phyloP scores from a whole-genome alignment of 1,140 invertebrate species.

The Hycleus phaleratus region DNA sequence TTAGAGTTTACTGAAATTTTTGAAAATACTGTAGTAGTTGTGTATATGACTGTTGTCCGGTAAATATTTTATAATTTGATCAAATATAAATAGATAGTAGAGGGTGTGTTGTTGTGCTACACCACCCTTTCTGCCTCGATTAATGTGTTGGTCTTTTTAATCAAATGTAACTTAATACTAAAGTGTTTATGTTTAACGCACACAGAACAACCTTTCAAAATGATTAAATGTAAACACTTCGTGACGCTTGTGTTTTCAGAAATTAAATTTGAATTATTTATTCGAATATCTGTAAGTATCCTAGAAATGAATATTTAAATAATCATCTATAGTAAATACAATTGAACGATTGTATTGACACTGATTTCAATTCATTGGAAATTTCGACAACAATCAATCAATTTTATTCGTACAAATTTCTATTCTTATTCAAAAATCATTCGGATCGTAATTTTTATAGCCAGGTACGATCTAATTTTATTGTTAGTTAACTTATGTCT shows the following conservation, averaged over 20 bases:
- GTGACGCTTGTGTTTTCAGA: conserved; percentile 20
- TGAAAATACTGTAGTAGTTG: not conserved
- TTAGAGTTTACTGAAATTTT: not conserved
- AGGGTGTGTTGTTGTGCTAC: conserved; percentile 15
- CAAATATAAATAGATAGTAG: conserved; percentile 12
- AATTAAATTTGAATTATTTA: conserved; percentile 32
- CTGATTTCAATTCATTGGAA: not conserved
- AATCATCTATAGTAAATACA: conserved; percentile 15
- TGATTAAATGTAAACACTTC: conserved; percentile 31
- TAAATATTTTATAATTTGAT: conserved; percentile 14
- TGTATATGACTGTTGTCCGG: not conserved
- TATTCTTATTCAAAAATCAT: too few species aligned
- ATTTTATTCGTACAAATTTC: too few species aligned
- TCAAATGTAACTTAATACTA: conserved; percentile 33
- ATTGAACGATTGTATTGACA: conserved; percentile 17
- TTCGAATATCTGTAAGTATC: conserved; percentile 29
- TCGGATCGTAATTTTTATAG: conserved; percentile 8
- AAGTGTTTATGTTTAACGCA: conserved; percentile 30
- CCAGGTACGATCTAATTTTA: conserved; percentile 9
- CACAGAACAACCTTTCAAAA: conserved; percentile 26
- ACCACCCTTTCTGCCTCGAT: conserved; percentile 19
- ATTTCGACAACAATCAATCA: not conserved
- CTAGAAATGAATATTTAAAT: conserved; percentile 19
- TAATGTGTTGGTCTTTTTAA: conserved; percentile 32
- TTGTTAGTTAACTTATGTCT: not conserved